Conservation (phyloP, 2,888 invertebrate genomes). For the Cheilosia urbana region DNA sequence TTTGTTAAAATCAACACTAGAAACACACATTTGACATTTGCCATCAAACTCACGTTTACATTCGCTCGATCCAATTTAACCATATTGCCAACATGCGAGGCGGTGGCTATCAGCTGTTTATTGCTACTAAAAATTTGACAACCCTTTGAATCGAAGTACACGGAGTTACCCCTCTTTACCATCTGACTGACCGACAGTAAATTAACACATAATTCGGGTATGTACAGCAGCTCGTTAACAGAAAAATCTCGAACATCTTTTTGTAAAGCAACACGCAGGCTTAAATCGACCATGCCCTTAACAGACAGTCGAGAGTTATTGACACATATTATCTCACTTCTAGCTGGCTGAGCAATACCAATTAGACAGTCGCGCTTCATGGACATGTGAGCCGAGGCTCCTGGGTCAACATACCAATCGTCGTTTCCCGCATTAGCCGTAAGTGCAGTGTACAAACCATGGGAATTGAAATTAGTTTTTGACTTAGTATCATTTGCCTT, state of each 20-base stretch:
- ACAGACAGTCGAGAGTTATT: too few relatives aligned
- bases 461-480: too few relatives aligned
- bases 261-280: neutral
- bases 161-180: neutral
- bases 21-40: neutral
- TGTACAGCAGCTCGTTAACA: neutral
- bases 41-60: conserved; percentile 12
- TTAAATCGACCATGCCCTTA: neutral
- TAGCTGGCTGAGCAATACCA: neutral
- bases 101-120: conserved; percentile 5
- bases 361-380: neutral
- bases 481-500: too few relatives aligned
- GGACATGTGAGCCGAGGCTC: too few relatives aligned
- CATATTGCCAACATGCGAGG: conserved; percentile 2
- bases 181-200: too few relatives aligned
- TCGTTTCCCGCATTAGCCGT: too few relatives aligned
- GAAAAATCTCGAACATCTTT: too few relatives aligned
- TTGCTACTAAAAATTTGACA: neutral
- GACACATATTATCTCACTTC: neutral
- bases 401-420: too few relatives aligned
- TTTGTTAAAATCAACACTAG: too few relatives aligned
- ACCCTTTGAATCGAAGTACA: neutral
- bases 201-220: neutral
- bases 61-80: conserved; percentile 11
- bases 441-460: too few relatives aligned